Evolutionary conservation across 2,888 invertebrate species (phyloP).

Genomic region (Nemapogon koenigi): DNA sequence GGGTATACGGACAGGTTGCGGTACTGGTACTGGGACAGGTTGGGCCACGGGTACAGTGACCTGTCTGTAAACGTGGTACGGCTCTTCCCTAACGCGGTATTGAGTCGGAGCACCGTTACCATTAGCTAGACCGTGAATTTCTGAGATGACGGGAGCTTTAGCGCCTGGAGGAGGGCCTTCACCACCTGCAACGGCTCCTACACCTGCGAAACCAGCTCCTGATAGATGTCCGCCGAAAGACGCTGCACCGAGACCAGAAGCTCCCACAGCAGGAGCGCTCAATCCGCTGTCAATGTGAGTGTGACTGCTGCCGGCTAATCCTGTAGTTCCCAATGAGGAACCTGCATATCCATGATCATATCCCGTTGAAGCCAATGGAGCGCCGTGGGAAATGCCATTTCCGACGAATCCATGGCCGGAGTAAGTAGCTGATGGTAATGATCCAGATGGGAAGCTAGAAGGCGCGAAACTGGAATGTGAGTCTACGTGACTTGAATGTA

Average conservation of each 20-base stretch:
- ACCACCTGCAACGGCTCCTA: conserved; percentile 14
- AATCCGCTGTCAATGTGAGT: conserved; percentile 8
- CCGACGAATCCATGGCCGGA: conserved; percentile 25
- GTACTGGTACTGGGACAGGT: conserved; percentile 58
- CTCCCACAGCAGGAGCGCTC: background rate
- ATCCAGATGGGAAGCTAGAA: conserved; percentile 48
- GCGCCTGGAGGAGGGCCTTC: conserved; percentile 33
- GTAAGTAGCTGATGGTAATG: conserved; percentile 45
- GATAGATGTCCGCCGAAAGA: conserved; percentile 12
- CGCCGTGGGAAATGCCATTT: conserved; percentile 16
- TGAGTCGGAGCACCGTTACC: conserved; percentile 44
- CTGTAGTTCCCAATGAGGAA: conserved; percentile 16
- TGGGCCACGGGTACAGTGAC: conserved; percentile 63
- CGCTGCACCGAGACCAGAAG: background rate
- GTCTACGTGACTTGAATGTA: background rate
- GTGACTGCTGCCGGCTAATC: conserved; percentile 12
- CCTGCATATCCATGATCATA: conserved; percentile 18
- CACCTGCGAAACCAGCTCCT: conserved; percentile 11
- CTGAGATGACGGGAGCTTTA: conserved; percentile 43
- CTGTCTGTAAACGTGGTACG: conserved; percentile 44
- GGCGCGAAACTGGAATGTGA: conserved; percentile 39
- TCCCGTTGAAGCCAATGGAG: conserved; percentile 6
- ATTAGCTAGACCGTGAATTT: conserved; percentile 48
- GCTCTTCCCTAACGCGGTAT: conserved; percentile 45
- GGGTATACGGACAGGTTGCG: conserved; percentile 58